Percentiles rank a stretch among this genome's conserved stretches.
phyloP scores from a whole-genome alignment of 92 coral and sea anemone genomes.

The Zoanthus solanderi region DNA sequence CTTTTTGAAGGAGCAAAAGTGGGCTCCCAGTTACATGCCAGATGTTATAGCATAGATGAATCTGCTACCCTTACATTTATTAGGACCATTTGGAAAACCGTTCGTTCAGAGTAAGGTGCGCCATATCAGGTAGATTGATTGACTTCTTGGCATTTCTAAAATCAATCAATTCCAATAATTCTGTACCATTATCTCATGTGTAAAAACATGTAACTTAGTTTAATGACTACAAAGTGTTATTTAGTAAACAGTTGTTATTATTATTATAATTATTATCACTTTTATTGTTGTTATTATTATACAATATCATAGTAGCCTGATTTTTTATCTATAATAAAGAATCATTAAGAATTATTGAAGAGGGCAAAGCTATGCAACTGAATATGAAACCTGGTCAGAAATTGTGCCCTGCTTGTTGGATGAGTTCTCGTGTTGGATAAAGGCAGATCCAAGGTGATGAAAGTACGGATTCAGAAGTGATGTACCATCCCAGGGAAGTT shows the following conservation, averaged over 20 bases:
- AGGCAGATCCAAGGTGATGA: background rate
- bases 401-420: conserved; percentile 14
- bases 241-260: no score
- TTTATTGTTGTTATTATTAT: no score
- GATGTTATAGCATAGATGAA: conserved; percentile 36
- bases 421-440: background rate
- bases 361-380: background rate
- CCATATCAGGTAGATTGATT: conserved; percentile 39
- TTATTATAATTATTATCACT: no score
- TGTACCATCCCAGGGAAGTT: conserved; percentile 26
- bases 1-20: conserved; percentile 47
- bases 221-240: no score
- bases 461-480: background rate
- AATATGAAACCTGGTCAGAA: conserved; percentile 15
- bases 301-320: background rate
- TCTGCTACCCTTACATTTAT: conserved; percentile 45
- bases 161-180: no score
- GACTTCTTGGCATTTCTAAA: conserved; percentile 28
- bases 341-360: conserved; percentile 13
- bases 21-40: conserved; percentile 17
- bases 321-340: background rate
- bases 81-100: conserved; percentile 52
- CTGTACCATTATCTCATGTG: no score
- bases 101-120: conserved; percentile 38
- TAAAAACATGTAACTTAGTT: no score